These are phyloP conservation scores for Trissolcus brochymenae DNA, from an alignment of 2,888 invertebrate genomes.

Conservation along the genomic window DNA sequence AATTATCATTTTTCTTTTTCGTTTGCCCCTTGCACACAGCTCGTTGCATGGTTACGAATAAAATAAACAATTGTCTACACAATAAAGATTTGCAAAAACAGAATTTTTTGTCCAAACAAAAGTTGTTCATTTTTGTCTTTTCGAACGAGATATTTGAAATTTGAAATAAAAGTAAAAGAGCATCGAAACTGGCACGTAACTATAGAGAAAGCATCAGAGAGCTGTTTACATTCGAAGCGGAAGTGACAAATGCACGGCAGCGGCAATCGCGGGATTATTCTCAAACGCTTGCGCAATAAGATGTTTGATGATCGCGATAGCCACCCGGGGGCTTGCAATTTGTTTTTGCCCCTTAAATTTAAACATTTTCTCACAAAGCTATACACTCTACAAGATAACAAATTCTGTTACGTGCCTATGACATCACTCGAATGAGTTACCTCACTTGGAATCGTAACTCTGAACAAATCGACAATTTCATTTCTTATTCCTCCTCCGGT, in stretches of 20 bases:
- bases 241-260: conserved; percentile 53
- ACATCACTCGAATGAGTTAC: conserved; percentile 32
- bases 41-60: conserved; percentile 44
- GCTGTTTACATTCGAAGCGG: conserved; percentile 52
- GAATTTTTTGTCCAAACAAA: no score
- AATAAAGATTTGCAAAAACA: not conserved
- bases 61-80: conserved; percentile 41
- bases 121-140: not conserved
- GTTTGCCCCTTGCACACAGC: not conserved
- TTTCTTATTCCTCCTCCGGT: no score
- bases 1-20: conserved; percentile 39
- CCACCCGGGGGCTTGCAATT: conserved; percentile 9
- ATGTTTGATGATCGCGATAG: conserved; percentile 49
- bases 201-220: conserved; percentile 55
- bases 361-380: not conserved
- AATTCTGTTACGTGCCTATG: conserved; percentile 22
- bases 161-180: conserved; percentile 42
- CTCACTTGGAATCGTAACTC: conserved; percentile 33
- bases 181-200: conserved; percentile 50
- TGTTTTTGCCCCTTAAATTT: conserved; percentile 5
- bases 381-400: not conserved
- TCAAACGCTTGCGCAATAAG: conserved; percentile 48
- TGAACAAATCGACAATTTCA: not conserved
- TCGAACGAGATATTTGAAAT: not conserved
- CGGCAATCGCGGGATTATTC: conserved; percentile 54